Evolutionary conservation across 1,140 invertebrate genomes (phyloP), one percentile per base, ranked within the genome.

Genomic region (Armadillidium nasatum): DNA sequence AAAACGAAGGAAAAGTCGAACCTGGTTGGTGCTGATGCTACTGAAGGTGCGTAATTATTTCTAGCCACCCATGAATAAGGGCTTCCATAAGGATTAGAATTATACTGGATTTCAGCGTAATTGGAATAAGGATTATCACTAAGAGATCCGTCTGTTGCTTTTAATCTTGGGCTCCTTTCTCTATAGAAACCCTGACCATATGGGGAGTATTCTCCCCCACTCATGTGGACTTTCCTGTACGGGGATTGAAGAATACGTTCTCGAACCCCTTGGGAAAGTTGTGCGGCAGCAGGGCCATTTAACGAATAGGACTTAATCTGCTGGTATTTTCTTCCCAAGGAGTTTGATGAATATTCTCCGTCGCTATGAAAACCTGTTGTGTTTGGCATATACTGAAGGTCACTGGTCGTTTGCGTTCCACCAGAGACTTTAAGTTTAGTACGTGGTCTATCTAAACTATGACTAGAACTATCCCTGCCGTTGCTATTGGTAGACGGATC

Each of bases 361-460:
- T 81, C 80, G 74, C 75, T 77, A 71, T 81, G 80, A 19, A 81
- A 76, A 54, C 80, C 78, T 23, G 76, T 77, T 33, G 73, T 43
- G 4, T 54, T 67, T 44, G 80, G 78, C 73, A 78, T 74, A 60
- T 82, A 81, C 68, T 82, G 87, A 44, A 93, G 86, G 81, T 94
- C 93, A 77, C 91, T 91, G 7, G 92, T 93, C 0, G 93, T 95
- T 85, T 95, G 94, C 0, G 93, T 95, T 7, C 93, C 93, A 15
- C 93, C 93, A 9, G 93, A 93, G 7, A 94, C 91, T 86, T 94
- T 94, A 22, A 83, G 76, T 84, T 91, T 91, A 0, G 83, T 84
- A 66, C 83, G 79, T 0, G 83, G 82, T 22, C 82, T 76, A 71
- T 83, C 82, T 70, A 81, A 72, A 68, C 80, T 79, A 66, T 81